Evolutionary conservation across 2,113 vertebrate genomes (phyloP), one percentile per base, ranked within the genome.

Genomic region (Echinops telfairi): DNA sequence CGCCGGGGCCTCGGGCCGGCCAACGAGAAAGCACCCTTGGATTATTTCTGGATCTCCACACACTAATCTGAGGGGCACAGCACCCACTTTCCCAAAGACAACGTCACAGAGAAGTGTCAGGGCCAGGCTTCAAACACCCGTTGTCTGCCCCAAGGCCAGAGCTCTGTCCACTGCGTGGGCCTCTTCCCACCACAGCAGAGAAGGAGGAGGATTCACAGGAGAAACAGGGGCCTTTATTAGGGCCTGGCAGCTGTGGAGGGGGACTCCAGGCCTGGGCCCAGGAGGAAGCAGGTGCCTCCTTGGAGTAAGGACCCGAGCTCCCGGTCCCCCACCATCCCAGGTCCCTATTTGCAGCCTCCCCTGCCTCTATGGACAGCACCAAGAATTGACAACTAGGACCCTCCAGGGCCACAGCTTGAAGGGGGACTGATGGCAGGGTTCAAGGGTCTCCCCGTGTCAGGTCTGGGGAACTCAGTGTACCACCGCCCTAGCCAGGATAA

Each of bases 201-300:
- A 94, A 53, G 27, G 94, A 33, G 38, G 43, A 88, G 33, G 53
- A 58, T 29, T 53, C 64, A 88, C 4, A 40, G 93, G 84, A 86
- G 91, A 95, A 88, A 68, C 80, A 92, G 95, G 70, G 76, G 75
- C 66, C 43, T 97, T 97, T 97, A 97, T 96, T 97, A 73, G 83
- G 91, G 88, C 91, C 92, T 78, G 85, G 82, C 70, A 91, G 93
- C 36, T 17, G 53, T 47, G 68, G 80, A 88, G 77, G 53, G 76
- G 40, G 80, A 93, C n/a, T 75, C 53, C 86, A 94, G 95, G 88
- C 82, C 75, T 75, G 43, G n/a, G 75, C 90, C 90, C 64, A 76
- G 73, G 68, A 33, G 47, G 40, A 40, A 40, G 40, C 40, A 40
- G 83, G 68, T 77, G 64, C 33, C 22, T 38, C 91, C 31, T 15